A percentile compares a stretch with the other conserved stretches of the same genome.
These are phyloP conservation scores for Chaetodon trifascialis DNA, from an alignment of 2,113 vertebrate genomes.

Conservation along the genomic window DNA sequence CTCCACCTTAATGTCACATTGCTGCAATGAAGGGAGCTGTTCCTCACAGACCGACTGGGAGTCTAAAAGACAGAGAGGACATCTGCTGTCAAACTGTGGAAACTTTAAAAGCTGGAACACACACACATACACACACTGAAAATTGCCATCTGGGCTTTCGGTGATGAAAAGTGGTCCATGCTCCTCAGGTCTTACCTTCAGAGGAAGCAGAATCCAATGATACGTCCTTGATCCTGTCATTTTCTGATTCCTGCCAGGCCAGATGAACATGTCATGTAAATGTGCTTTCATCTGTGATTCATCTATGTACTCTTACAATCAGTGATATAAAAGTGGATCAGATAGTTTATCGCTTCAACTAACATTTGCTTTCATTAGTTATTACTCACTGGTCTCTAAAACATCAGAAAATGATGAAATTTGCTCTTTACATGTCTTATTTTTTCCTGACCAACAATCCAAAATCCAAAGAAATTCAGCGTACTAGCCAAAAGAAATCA, in stretches of 20 bases:
- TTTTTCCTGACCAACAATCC: no score
- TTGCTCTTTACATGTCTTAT: no score
- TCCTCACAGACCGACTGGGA: not conserved
- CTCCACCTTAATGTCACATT: not conserved
- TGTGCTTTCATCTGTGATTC: not conserved
- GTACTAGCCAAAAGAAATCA: no score
- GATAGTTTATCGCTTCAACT: no score
- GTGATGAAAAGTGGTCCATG: not conserved
- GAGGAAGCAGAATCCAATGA: not conserved
- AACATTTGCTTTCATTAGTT: no score
- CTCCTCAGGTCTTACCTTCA: not conserved
- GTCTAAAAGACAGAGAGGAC: conserved; percentile 13
- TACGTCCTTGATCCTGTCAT: not conserved
- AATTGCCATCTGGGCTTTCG: not conserved
- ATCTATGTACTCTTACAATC: not conserved
- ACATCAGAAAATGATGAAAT: no score
- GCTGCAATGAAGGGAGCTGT: not conserved
- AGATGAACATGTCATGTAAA: not conserved
- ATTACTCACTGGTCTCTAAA: no score
- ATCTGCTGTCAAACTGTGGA: not conserved
- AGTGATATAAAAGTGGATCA: not conserved
- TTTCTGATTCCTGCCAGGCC: not conserved
- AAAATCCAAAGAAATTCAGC: no score
- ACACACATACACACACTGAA: not conserved
- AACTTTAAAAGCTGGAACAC: not conserved